A percentile compares a stretch with the other conserved stretches of the same genome.
Evolutionary conservation across 2,113 vertebrate genomes (phyloP).

Genomic region (Phasianus colchicus): DNA sequence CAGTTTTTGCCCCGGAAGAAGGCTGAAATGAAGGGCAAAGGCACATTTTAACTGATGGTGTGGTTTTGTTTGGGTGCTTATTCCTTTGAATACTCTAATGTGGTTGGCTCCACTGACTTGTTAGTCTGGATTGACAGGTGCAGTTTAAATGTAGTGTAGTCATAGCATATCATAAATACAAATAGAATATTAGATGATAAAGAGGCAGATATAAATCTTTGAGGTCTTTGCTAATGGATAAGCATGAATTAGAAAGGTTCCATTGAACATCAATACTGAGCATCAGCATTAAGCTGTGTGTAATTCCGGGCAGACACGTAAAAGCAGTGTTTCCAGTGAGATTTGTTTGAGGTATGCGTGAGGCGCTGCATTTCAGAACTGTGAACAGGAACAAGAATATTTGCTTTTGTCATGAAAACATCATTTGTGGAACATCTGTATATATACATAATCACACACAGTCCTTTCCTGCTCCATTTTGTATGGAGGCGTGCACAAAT

Average conservation of each 20-base stretch:
- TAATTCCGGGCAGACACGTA: neutral
- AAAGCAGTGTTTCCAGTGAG: neutral
- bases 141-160: neutral
- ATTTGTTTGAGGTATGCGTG: neutral
- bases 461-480: neutral
- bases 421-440: neutral
- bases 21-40: neutral
- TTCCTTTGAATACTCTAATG: rapidly evolving
- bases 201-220: neutral
- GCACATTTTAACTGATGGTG: rapidly evolving
- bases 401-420: neutral
- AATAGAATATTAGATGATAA: neutral
- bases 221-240: neutral
- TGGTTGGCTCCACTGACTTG: neutral
- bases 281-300: neutral
- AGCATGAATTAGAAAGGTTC: neutral
- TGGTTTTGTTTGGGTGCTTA: neutral
- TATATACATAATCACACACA: neutral
- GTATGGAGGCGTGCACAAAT: neutral
- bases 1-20: neutral
- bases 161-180: neutral
- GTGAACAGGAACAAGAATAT: neutral
- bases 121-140: neutral
- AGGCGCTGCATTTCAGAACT: neutral
- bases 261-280: neutral